Evolutionary conservation across 2,113 vertebrate genomes (phyloP), one percentile per base, ranked within the genome.

Genomic region (Periophthalmodon schlosseri): DNA sequence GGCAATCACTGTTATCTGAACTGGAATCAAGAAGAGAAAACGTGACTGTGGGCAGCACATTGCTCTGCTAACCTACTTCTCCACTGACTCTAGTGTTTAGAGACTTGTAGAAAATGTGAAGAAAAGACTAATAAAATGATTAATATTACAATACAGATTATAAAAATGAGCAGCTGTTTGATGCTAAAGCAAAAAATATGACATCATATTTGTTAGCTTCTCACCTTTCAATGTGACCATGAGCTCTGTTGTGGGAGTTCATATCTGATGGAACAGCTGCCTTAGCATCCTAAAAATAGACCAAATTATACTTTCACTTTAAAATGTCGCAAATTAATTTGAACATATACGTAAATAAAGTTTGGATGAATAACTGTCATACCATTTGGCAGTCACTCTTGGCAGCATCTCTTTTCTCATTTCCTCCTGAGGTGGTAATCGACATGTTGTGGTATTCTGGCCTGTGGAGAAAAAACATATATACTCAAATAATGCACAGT

Each of bases 51-150:
- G 84, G 88, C 81, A 65, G 69, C 79, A 63, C 77, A 68, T 36
- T 77, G 84, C 72, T 82, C 78, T 5, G 36, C 69, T 86, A 88
- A 88, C 86, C 86, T 68, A 90, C 86, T 89, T 90, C 71, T 73
- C 33, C 57, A 73, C 34, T 76, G 67, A 21, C 14, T 33, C 16
- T 33, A 52, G 23, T 1, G 12, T 60, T 49, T 34, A 68, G 21
- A 73, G 5, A 2, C 15, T 8, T 8, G 13, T 34, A 34, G 3
- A 34, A 33, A 34, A 63, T 33, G 60, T 33, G 15, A 18, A 8
- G 13, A 63, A 33, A 34, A 21, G 8, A 56, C 2, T 9, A 21
- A 10, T 56, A 56, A 49, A 14, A 49, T 15, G 2, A 12, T 16
- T 15, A 49, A 12, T 49, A 15, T 49, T 44, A 15, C 13, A 49